These are phyloP conservation scores for Phallusia fumigata DNA, from an alignment of 23 tunicate species.

Conservation along the genomic window DNA sequence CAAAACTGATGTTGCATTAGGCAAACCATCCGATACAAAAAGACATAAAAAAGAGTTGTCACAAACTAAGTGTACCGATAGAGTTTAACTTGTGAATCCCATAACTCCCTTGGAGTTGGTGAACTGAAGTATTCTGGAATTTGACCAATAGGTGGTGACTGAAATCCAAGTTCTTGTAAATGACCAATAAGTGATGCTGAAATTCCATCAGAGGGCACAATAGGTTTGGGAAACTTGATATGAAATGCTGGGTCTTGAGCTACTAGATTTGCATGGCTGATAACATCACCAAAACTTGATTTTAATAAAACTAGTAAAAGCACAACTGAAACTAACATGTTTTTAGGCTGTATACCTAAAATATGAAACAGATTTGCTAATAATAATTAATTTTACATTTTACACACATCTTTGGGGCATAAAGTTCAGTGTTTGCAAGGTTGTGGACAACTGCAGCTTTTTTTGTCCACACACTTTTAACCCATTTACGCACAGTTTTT, in stretches of 20 bases:
- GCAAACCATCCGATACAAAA: background rate
- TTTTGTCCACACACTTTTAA: no score
- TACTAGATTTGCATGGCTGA: background rate
- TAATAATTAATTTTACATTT: no score
- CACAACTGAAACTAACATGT: no score
- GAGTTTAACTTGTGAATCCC: constrained; percentile 53
- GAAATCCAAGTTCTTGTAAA: constrained; percentile 46
- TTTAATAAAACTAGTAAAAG: no score
- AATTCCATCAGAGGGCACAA: background rate
- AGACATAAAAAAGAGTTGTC: no score
- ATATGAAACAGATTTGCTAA: no score
- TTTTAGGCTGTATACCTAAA: no score
- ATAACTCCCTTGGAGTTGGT: constrained; percentile 59
- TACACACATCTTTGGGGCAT: no score
- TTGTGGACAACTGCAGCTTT: no score
- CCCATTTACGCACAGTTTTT: no score
- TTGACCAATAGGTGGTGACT: constrained; percentile 55
- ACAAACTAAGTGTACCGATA: constrained; percentile 41
- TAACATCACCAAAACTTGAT: background rate
- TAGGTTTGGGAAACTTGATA: constrained; percentile 17
- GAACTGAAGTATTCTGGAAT: constrained; percentile 55
- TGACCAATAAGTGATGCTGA: constrained; percentile 30
- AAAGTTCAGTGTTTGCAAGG: no score
- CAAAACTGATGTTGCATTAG: no score
- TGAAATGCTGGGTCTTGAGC: constrained; percentile 23